A percentile compares a stretch with the other conserved stretches of the same genome.
Conservation (phyloP, 2,113 vertebrate genomes). For the Psephotus haematonotus region DNA sequence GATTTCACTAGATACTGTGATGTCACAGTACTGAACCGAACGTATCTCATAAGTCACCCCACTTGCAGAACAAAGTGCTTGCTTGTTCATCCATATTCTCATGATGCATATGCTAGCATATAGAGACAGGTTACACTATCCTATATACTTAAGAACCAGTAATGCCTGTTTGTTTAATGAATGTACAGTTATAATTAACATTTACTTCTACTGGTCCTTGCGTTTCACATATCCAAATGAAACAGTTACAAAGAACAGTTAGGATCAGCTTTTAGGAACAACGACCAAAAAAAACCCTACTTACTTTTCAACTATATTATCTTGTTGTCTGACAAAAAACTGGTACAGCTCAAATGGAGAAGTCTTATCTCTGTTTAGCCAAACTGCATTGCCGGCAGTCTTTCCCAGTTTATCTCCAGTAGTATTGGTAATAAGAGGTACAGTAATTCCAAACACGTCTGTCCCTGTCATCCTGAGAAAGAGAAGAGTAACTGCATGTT, state of each 20-base stretch:
- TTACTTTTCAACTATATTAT: conserved; percentile 82
- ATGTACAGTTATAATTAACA: background rate
- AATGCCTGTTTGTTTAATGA: background rate
- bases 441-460: conserved; percentile 90
- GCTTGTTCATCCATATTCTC: background rate
- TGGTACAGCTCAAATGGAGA: conserved; percentile 96
- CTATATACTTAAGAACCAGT: background rate
- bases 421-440: conserved; percentile 90
- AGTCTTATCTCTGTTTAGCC: conserved; percentile 90
- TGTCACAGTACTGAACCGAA: background rate
- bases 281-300: background rate
- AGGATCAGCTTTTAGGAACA: background rate
- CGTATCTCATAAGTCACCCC: fast-evolving
- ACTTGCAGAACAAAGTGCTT: background rate
- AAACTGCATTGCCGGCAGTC: conserved; percentile 93
- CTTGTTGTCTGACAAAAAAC: conserved; percentile 90
- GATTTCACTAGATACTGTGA: background rate
- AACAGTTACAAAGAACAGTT: background rate
- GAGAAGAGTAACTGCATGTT: background rate
- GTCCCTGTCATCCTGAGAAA: conserved; percentile 82
- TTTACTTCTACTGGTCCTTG: background rate
- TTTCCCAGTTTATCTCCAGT: conserved; percentile 95
- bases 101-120: background rate
- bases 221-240: background rate
- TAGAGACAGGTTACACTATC: background rate